phyloP scores from a whole-genome alignment of 2,888 invertebrate genomes.

The Agonopterix alstromeriana region DNA sequence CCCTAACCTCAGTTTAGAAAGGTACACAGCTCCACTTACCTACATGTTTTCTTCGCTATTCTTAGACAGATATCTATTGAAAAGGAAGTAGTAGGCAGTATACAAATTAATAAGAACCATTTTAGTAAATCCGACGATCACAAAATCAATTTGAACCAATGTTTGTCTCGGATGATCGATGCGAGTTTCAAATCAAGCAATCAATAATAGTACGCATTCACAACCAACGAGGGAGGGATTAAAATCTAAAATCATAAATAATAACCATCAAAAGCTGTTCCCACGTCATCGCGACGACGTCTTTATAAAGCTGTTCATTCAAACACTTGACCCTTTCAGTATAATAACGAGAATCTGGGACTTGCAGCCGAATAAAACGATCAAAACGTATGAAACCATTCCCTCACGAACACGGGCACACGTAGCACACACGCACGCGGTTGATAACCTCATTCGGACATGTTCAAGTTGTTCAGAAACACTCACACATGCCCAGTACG shows the following conservation, averaged over 20 bases:
- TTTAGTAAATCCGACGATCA: no score
- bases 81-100: no score
- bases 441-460: constrained; percentile 59
- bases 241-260: constrained; percentile 43
- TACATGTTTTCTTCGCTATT: no score
- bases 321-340: constrained; percentile 65
- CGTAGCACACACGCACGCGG: constrained; percentile 25
- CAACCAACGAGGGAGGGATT: constrained; percentile 14
- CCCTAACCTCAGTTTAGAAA: no score
- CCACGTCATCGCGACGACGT: constrained; percentile 56
- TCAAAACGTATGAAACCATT: constrained; percentile 56
- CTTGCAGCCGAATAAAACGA: constrained; percentile 39
- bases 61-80: no score
- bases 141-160: no score
- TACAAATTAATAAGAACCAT: no score
- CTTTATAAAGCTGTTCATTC: constrained; percentile 50
- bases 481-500: constrained; percentile 24
- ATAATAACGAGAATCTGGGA: constrained; percentile 40
- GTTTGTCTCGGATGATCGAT: no score
- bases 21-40: no score
- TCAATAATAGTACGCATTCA: constrained; percentile 3
- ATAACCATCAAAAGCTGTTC: constrained; percentile 44
- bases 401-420: constrained; percentile 27
- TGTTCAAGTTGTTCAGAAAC: constrained; percentile 36
- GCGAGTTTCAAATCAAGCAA: no score